Conservation (phyloP, 2,888 invertebrate genomes). For the Xestia rhomboidea region DNA sequence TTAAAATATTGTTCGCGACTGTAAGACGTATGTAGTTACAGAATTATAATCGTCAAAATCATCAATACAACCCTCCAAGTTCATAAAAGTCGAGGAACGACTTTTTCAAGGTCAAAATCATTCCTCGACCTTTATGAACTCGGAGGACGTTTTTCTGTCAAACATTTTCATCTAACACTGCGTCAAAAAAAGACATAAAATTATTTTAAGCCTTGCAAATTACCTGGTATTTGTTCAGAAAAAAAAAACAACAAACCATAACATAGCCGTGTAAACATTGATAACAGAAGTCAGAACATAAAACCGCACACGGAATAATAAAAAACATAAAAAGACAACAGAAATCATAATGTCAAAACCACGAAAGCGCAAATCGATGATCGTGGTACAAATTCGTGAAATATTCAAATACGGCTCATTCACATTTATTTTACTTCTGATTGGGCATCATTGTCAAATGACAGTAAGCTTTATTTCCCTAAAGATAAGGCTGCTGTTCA, state of each 20-base stretch:
- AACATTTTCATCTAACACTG: not conserved
- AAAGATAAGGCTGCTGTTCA: not conserved
- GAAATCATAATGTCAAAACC: conserved; percentile 42
- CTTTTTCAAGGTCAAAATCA: no score
- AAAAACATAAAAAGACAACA: conserved; percentile 22
- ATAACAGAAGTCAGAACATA: conserved; percentile 19
- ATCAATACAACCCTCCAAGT: no score
- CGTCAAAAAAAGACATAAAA: not conserved
- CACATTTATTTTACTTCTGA: not conserved
- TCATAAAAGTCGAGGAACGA: no score
- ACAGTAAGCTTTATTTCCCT: not conserved
- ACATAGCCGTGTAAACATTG: conserved; percentile 8
- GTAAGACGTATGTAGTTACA: no score
- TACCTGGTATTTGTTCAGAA: not conserved
- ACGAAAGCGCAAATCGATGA: conserved; percentile 32
- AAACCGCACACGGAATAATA: conserved; percentile 1
- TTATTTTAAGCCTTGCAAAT: not conserved
- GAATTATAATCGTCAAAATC: no score
- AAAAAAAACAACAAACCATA: conserved; percentile 2
- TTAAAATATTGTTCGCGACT: no score
- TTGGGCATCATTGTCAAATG: not conserved
- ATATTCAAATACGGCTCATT: conserved; percentile 36
- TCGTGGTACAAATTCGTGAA: conserved; percentile 47
- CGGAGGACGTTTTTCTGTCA: not conserved
- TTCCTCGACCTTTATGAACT: no score